Percentiles rank a stretch among this genome's conserved stretches.
Evolutionary conservation across 2,113 vertebrate genomes (phyloP).

Genomic region (Albula glossodonta): DNA sequence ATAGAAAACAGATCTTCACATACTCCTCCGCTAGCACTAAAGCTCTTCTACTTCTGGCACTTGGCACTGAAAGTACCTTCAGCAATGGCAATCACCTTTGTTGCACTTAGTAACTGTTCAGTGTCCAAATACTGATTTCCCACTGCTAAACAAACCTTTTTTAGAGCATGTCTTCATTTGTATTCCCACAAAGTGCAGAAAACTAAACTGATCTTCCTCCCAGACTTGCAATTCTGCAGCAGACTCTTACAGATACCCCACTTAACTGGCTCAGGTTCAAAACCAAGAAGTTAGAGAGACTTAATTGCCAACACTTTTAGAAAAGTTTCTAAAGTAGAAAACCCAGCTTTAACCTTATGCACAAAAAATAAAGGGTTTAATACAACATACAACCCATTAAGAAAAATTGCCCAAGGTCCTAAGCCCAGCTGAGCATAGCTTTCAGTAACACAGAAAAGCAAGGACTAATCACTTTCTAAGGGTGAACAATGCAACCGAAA

Average conservation of each 20-base stretch:
- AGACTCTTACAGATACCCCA: neutral
- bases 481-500: neutral
- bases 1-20: neutral
- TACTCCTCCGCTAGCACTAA: neutral
- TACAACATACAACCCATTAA: neutral
- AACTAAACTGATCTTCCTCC: neutral
- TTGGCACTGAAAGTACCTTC: neutral
- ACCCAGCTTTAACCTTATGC: neutral
- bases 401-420: neutral
- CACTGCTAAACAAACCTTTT: neutral
- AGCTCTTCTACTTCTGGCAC: neutral
- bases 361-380: neutral
- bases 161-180: neutral
- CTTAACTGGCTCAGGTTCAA: neutral
- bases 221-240: neutral
- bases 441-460: neutral
- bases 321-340: neutral
- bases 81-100: neutral
- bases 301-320: neutral
- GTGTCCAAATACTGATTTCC: neutral
- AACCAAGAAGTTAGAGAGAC: neutral
- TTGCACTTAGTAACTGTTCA: neutral
- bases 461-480: neutral
- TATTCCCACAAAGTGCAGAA: neutral
- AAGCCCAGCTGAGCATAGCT: neutral